A percentile compares a stretch with the other conserved stretches of the same genome.
These are phyloP conservation scores for Maccullochella peelii DNA, from an alignment of 2,113 vertebrate species.

Conservation along the genomic window DNA sequence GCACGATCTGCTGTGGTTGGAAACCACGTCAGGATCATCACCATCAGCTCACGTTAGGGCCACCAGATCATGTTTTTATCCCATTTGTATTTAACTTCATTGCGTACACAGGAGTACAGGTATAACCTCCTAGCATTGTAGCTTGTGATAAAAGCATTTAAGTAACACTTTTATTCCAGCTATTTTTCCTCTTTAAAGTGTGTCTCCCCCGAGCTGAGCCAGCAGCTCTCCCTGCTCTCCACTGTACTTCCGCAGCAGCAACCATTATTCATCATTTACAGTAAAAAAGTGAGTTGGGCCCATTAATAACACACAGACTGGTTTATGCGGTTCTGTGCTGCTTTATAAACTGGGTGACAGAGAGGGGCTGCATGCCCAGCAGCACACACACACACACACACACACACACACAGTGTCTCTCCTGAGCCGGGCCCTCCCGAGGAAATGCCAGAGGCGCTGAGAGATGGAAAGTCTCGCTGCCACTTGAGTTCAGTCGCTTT, in stretches of 20 bases:
- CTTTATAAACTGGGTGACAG: slow-evolving; percentile 62
- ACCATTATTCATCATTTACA: slow-evolving; percentile 71
- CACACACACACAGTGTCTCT: slow-evolving; percentile 23
- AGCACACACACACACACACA: slow-evolving; percentile 38
- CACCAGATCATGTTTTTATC: too few species aligned
- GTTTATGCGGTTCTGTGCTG: slow-evolving; percentile 42
- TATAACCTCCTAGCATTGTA: fast-evolving
- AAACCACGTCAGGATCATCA: neutral
- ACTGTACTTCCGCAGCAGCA: slow-evolving; percentile 37
- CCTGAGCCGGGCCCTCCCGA: slow-evolving; percentile 47
- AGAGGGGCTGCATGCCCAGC: slow-evolving; percentile 32
- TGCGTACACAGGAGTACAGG: neutral
- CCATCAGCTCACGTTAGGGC: too few species aligned
- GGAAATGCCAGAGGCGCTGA: slow-evolving; percentile 69
- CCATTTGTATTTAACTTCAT: neutral
- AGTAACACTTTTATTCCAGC: slow-evolving; percentile 10
- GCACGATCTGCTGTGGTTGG: neutral
- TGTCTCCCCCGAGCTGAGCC: slow-evolving; percentile 6
- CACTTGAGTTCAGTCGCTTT: slow-evolving; percentile 43
- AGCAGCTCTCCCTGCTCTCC: slow-evolving; percentile 23
- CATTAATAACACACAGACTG: slow-evolving; percentile 60
- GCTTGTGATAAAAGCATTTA: neutral
- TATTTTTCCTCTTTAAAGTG: slow-evolving; percentile 29
- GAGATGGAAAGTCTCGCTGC: slow-evolving; percentile 71
- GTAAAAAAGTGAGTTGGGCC: slow-evolving; percentile 26